phyloP scores from a whole-genome alignment of 2,113 vertebrate species.

The Dicentrarchus labrax region DNA sequence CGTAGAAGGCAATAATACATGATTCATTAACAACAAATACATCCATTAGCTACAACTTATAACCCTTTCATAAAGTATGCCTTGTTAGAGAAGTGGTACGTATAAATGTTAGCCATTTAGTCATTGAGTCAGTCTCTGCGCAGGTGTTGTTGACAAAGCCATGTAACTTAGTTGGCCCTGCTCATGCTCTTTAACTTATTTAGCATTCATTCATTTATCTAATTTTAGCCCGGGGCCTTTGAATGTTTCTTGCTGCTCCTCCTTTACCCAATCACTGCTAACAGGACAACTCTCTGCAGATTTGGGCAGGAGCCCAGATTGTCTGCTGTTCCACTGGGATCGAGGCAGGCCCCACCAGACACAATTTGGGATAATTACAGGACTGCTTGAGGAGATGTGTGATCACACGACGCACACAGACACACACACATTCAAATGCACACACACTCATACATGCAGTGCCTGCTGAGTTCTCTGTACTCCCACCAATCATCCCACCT shows the following conservation, averaged over 20 bases:
- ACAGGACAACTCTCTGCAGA: constrained; percentile 56
- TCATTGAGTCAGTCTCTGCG: neutral
- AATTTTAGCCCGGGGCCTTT: constrained; percentile 42
- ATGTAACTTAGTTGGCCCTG: neutral
- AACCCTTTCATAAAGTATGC: neutral
- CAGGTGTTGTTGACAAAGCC: constrained; percentile 28
- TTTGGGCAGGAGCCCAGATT: constrained; percentile 64
- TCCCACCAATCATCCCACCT: constrained; percentile 18
- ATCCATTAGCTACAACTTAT: neutral
- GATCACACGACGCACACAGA: constrained; percentile 16
- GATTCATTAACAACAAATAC: neutral
- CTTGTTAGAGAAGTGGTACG: neutral
- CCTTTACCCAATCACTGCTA: constrained; percentile 61
- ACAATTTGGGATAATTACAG: constrained; percentile 70
- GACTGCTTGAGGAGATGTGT: constrained; percentile 49
- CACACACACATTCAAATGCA: constrained; percentile 12
- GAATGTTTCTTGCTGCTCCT: constrained; percentile 56
- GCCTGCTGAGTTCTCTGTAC: constrained; percentile 25
- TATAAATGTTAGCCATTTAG: neutral
- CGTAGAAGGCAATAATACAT: neutral
- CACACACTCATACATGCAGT: neutral
- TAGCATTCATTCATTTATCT: constrained; percentile 41
- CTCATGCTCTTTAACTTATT: constrained; percentile 31
- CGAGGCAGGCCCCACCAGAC: constrained; percentile 59
- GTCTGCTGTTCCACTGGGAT: constrained; percentile 42